Evolutionary conservation across 2,888 invertebrate genomes (phyloP).

Genomic region (Parnassius smintheus): DNA sequence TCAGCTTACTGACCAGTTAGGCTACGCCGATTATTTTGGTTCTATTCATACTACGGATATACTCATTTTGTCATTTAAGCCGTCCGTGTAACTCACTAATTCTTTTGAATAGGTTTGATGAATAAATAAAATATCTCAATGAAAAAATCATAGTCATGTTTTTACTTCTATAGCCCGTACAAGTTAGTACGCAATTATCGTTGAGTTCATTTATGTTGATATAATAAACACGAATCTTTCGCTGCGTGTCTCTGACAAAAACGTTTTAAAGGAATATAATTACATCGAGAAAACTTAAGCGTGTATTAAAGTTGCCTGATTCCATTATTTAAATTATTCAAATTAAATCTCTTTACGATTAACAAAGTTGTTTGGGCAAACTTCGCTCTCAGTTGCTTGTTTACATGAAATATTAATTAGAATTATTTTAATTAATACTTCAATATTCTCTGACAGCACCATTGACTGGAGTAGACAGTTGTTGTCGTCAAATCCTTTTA

Average conservation of each 20-base stretch:
- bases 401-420: constrained; percentile 26
- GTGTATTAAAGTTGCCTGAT: constrained; percentile 22
- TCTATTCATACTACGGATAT: too few relatives aligned
- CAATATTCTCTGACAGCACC: constrained; percentile 17
- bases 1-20: too few relatives aligned
- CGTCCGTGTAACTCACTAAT: too few relatives aligned
- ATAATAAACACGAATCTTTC: too few relatives aligned
- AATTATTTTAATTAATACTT: constrained; percentile 26
- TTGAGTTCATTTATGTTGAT: too few relatives aligned
- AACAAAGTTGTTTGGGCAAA: constrained; percentile 27
- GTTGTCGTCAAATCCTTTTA: not conserved
- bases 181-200: too few relatives aligned
- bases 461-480: constrained; percentile 16
- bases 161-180: too few relatives aligned
- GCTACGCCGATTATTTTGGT: too few relatives aligned
- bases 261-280: not conserved
- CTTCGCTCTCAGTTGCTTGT: constrained; percentile 24
- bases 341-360: constrained; percentile 23
- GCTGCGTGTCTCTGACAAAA: not conserved
- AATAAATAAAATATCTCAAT: too few relatives aligned
- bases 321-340: constrained; percentile 25
- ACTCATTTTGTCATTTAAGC: too few relatives aligned
- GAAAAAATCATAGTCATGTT: too few relatives aligned
- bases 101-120: too few relatives aligned
- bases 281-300: constrained; percentile 8